Base-by-base conservation (phyloP, 1,140 invertebrate species). In the Scaptomyza montana region DNA sequence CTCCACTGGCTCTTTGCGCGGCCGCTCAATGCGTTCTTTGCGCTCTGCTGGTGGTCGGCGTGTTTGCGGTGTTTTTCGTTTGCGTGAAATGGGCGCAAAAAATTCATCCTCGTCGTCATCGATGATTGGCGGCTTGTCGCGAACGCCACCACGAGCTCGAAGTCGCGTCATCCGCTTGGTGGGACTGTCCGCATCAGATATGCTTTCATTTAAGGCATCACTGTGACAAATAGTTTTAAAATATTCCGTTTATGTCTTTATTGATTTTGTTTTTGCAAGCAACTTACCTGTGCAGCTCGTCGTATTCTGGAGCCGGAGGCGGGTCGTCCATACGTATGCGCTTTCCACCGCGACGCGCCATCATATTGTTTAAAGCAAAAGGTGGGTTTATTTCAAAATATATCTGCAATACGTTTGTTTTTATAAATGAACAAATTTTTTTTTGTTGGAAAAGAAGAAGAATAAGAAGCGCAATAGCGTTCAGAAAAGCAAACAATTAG, bases 291-390 rank as follows among this genome's bases (percentile, higher is more conserved):
- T 78, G 77, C 39, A 86, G 64, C 21, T 87, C 86, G 4, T 90
- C 90, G 55, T 92, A 91, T 39, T 97, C 96, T 90, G 97, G 96
- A 46, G 96, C 96, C 90, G 97, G 96, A 53, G 96, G 96, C 60
- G 96, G 96, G 92, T 97, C 96, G 93, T 97, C 97, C 96, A 98
- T 97, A 46, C 97, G 95, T 85, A 97, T 98, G 59, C 96, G 94
- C 93, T 97, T 98, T 53, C 97, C 97, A 77, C 96, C 96, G 67
- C 96, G 93, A 72, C 96, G 94, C 91, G 96, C 95, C 96, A 97
- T 97, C 90, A 91, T 91, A 12, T 47, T 66, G n/a, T 3, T 60
- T 12, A 6, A 60, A 46, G 33, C 12, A 59, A 53, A 9, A 12
- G 9, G 25, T 45, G 33, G 36, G 0, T 9, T 47, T 19, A n/a